phyloP scores from a whole-genome alignment of 2,113 vertebrate species.

The Accipiter virgatus region DNA sequence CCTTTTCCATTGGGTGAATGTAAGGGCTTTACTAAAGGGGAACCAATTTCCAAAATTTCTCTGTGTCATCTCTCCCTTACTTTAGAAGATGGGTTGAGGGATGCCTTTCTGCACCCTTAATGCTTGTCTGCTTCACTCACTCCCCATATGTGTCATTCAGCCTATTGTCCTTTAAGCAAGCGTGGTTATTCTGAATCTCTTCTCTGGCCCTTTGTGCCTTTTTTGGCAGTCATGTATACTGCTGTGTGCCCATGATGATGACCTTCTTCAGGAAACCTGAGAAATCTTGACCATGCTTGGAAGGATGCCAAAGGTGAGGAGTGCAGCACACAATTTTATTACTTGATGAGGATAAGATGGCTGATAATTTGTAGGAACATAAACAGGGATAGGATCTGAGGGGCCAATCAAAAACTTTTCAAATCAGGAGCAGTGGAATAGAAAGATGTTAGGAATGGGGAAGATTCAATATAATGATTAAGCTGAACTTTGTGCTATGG shows the following conservation, averaged over 20 bases:
- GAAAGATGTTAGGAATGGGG: neutral
- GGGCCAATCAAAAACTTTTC: neutral
- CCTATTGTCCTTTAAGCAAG: neutral
- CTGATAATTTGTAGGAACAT: neutral
- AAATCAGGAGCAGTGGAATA: neutral
- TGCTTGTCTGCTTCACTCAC: neutral
- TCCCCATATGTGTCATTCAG: neutral
- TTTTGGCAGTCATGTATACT: neutral
- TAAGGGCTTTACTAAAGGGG: neutral
- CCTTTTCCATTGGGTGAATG: neutral
- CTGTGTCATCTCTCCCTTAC: neutral
- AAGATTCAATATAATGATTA: neutral
- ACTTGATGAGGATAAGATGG: neutral
- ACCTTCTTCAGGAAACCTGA: neutral
- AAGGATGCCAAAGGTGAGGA: neutral
- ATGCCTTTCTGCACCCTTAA: neutral
- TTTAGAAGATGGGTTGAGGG: neutral
- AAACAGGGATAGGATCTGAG: neutral
- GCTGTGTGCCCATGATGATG: neutral
- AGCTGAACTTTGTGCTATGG: neutral
- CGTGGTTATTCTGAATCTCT: neutral
- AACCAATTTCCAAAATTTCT: neutral
- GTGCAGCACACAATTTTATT: neutral
- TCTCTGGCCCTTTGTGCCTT: neutral
- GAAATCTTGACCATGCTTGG: neutral